A percentile compares a stretch with the other conserved stretches of the same genome.
Evolutionary conservation across 2,797 vertebrate genomes (phyloP).

Genomic region (Xiphophorus birchmanni): DNA sequence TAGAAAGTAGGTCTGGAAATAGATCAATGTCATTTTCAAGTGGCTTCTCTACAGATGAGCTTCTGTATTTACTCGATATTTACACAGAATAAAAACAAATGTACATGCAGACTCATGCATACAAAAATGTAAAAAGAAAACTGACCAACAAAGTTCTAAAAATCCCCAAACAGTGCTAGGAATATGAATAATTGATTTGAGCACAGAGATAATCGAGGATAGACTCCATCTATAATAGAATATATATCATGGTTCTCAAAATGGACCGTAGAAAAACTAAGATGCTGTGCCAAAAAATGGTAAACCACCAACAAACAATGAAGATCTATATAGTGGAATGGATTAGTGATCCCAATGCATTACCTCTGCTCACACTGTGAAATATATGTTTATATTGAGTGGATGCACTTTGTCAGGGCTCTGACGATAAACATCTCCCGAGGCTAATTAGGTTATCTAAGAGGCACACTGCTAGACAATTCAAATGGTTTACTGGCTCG

Average conservation of each 20-base stretch:
- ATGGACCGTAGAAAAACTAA: background rate
- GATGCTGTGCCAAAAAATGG: background rate
- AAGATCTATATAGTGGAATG: background rate
- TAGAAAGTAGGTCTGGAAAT: constrained; percentile 55
- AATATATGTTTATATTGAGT: background rate
- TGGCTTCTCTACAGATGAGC: constrained; percentile 57
- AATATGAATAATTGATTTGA: constrained; percentile 32
- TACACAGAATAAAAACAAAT: constrained; percentile 14
- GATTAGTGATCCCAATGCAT: background rate
- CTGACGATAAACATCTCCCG: background rate
- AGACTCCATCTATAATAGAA: constrained; percentile 6
- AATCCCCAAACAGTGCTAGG: constrained; percentile 17
- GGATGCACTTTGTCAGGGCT: background rate
- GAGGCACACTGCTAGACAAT: background rate
- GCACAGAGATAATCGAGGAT: background rate
- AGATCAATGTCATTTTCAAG: constrained; percentile 71
- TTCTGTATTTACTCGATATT: constrained; percentile 47
- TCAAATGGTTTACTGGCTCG: background rate
- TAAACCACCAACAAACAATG: background rate
- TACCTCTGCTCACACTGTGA: background rate
- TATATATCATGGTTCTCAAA: constrained; percentile 5
- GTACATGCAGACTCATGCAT: background rate
- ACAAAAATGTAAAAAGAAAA: constrained; percentile 23
- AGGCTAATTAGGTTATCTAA: constrained; percentile 11
- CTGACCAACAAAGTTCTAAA: constrained; percentile 35